phyloP scores from a whole-genome alignment of 2,888 invertebrate genomes.

The Caenorhabditis uteleia region DNA sequence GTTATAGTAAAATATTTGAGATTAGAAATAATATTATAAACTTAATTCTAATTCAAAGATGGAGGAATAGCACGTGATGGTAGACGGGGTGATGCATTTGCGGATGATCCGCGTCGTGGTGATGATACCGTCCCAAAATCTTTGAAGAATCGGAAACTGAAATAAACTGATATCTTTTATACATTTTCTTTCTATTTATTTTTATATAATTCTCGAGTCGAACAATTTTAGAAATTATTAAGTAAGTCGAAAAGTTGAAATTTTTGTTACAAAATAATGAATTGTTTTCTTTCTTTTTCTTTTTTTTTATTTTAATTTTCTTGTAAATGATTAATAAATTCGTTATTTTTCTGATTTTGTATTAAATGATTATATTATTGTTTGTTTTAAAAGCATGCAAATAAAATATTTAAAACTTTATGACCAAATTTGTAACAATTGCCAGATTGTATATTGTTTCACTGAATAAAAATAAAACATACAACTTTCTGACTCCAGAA shows the following conservation, averaged over 20 bases:
- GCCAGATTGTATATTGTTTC: background rate
- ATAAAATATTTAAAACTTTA: slow-evolving; percentile 4
- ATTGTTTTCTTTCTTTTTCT: background rate
- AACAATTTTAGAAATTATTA: background rate
- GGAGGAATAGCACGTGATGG: slow-evolving; percentile 44
- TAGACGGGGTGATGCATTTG: slow-evolving; percentile 45
- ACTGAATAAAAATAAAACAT: slow-evolving; percentile 18
- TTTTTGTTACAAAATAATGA: background rate
- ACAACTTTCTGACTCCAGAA: slow-evolving; percentile 66
- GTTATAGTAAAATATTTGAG: too few relatives aligned
- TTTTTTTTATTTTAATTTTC: slow-evolving; percentile 5
- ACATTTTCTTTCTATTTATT: too few relatives aligned
- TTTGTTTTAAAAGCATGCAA: too few relatives aligned
- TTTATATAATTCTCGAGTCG: too few relatives aligned
- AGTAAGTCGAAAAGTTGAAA: background rate
- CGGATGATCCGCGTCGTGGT: slow-evolving; percentile 51
- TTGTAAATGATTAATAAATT: slow-evolving; percentile 1
- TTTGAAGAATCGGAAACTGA: slow-evolving; percentile 62
- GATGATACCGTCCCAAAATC: slow-evolving; percentile 47
- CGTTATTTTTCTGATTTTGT: slow-evolving; percentile 15
- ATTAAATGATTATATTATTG: background rate
- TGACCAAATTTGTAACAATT: background rate
- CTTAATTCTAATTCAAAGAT: slow-evolving; percentile 15
- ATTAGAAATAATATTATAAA: too few relatives aligned
- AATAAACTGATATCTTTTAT: too few relatives aligned